Evolutionary conservation across 1,140 invertebrate species (phyloP), one percentile per base, ranked within the genome.

Genomic region (Dreissena polymorpha): DNA sequence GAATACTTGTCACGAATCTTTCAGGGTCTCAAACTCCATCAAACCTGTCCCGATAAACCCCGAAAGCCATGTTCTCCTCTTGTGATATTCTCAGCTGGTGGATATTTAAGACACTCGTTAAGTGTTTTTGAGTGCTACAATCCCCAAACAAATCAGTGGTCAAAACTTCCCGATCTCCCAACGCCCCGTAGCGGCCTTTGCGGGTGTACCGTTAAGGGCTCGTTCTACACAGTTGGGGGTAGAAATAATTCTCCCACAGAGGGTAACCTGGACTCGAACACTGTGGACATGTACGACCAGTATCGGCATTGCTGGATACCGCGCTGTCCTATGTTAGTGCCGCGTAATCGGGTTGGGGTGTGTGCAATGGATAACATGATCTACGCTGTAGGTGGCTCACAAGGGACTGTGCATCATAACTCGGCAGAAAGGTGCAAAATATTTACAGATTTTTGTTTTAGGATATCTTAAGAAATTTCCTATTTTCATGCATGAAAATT

Each of bases 1-100:
- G 97, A 98, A 92, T 98, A 98, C 92, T 94, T 98, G 73, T 96
- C 96, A 25, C 95, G 96, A 90, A 98, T 98, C 92, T 97, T 98
- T 89, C 96, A 97, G 93, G 95, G 95, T 86, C 72, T 93, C 49
- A 90, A 90, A 77, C 86, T 92, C 23, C 92, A 93, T 73, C 88
- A 90, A 70, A 85, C 80, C 29, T 90, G 88, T 77, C 85, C 89
- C 3, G 92, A 92, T 78, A 86, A 87, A 78, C 89, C 89, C 6
- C 86, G 91, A 73, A 89, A 87, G 80, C 91, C 91, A 13, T 91
- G 88, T 85, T 87, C 89, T 18, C 91, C 91, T 12, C 87, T 88
- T 57, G 95, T 98, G 57, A 97, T 98, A 85, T 98, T 97, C 91
- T 95, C 97, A 29, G 97, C 96, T 14, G 97, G 97, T 10, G 97